Conservation (phyloP, 37 sponge, comb jelly and placozoan species). For the Tethya wilhelma region DNA sequence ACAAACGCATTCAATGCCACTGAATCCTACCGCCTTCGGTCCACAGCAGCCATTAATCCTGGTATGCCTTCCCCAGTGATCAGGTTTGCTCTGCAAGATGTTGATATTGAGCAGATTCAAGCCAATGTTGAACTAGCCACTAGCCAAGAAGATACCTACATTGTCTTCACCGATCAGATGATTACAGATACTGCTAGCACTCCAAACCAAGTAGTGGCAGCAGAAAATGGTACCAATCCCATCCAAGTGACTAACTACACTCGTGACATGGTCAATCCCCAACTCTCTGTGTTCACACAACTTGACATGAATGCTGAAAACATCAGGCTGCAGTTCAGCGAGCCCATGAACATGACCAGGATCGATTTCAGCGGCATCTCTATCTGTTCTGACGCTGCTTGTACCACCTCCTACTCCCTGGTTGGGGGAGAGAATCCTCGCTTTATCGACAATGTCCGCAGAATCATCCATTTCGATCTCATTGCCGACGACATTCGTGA, state of each 20-base stretch:
- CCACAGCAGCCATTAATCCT: not conserved
- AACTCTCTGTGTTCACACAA: conserved; percentile 47
- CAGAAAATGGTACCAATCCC: conserved; percentile 20
- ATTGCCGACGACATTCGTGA: conserved; percentile 77
- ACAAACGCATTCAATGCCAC: conserved; percentile 51
- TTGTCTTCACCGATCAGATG: conserved; percentile 53
- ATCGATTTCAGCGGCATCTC: conserved; percentile 77
- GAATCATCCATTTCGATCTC: conserved; percentile 58
- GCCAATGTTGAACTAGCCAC: conserved; percentile 80
- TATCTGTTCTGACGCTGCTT: conserved; percentile 26
- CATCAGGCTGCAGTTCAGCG: conserved; percentile 67
- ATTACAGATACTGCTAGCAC: conserved; percentile 66
- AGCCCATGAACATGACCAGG: conserved; percentile 77
- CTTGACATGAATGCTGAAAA: conserved; percentile 77
- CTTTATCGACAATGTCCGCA: conserved; percentile 29
- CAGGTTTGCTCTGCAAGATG: not conserved
- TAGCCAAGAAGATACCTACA: conserved; percentile 40
- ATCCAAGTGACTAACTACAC: conserved; percentile 64
- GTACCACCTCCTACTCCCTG: conserved; percentile 49
- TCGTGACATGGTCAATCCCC: conserved; percentile 60
- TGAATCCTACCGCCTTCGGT: conserved; percentile 16
- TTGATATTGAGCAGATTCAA: conserved; percentile 53
- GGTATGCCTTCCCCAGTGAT: not conserved
- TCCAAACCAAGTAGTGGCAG: conserved; percentile 31
- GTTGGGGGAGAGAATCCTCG: conserved; percentile 54